Conservation (phyloP, 2,113 vertebrate species). For the Plecotus auritus region DNA sequence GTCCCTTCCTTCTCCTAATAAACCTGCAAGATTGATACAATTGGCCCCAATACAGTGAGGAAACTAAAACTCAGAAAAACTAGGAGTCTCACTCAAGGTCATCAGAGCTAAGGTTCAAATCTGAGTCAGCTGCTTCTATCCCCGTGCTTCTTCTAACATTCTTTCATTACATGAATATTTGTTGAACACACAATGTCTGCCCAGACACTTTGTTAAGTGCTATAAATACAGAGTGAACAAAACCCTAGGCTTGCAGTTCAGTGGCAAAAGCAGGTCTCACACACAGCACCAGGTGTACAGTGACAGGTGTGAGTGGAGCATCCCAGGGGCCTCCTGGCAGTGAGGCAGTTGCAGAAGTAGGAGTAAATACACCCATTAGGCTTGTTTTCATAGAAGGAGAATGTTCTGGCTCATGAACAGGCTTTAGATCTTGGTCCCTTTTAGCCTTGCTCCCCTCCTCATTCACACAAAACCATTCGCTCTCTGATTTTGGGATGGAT, state of each 20-base stretch:
- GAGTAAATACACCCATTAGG: background rate
- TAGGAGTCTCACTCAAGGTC: background rate
- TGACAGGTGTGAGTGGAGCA: background rate
- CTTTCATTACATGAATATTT: no score
- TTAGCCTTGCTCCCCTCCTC: background rate
- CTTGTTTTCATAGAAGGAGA: background rate
- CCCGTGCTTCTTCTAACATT: rapidly evolving
- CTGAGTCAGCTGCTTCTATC: background rate
- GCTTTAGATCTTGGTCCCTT: background rate
- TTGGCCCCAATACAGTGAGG: no score
- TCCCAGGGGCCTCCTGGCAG: background rate
- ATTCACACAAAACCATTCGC: background rate
- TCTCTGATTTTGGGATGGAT: background rate
- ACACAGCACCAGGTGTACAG: background rate
- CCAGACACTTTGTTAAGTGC: background rate
- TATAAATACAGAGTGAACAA: background rate
- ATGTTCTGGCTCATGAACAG: background rate
- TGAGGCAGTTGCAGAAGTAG: background rate
- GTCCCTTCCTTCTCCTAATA: background rate
- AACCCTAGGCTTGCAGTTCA: background rate
- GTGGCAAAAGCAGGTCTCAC: background rate
- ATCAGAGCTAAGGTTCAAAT: background rate
- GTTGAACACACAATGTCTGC: rapidly evolving
- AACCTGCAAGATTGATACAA: no score
- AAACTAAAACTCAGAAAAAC: background rate